phyloP scores from a whole-genome alignment of 2,888 invertebrate species.

The Malthinus seriepunctatus region DNA sequence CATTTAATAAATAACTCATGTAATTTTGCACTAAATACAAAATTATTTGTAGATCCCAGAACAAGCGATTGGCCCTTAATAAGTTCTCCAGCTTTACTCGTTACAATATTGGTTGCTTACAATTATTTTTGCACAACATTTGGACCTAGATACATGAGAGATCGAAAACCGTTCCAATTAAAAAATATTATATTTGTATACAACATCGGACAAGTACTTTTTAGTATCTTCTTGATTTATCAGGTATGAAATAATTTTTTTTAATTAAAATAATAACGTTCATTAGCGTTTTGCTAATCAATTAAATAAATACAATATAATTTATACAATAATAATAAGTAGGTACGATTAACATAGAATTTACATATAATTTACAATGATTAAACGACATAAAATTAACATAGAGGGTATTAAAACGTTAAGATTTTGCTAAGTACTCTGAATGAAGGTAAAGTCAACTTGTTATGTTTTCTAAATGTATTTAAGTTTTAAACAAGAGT shows the following conservation, averaged over 20 bases:
- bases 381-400: too few species aligned
- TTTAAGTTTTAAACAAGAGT: too few species aligned
- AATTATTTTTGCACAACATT: slow-evolving; percentile 74
- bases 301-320: too few species aligned
- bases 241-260: slow-evolving; percentile 59
- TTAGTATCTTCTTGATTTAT: slow-evolving; percentile 79
- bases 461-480: too few species aligned
- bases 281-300: too few species aligned
- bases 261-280: neutral
- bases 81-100: slow-evolving; percentile 68
- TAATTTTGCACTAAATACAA: neutral
- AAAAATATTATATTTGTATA: slow-evolving; percentile 78
- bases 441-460: too few species aligned
- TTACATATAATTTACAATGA: too few species aligned
- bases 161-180: slow-evolving; percentile 80
- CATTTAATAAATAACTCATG: too few species aligned
- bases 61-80: slow-evolving; percentile 76
- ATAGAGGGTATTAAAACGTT: too few species aligned
- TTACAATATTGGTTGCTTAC: slow-evolving; percentile 68
- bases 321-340: too few species aligned
- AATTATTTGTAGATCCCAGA: slow-evolving; percentile 62
- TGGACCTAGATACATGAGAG: slow-evolving; percentile 85
- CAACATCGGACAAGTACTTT: slow-evolving; percentile 81
- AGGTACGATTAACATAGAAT: too few species aligned
- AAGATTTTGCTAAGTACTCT: too few species aligned